phyloP scores from a whole-genome alignment of 2,113 vertebrate genomes.

The Cryptotis parvus region DNA sequence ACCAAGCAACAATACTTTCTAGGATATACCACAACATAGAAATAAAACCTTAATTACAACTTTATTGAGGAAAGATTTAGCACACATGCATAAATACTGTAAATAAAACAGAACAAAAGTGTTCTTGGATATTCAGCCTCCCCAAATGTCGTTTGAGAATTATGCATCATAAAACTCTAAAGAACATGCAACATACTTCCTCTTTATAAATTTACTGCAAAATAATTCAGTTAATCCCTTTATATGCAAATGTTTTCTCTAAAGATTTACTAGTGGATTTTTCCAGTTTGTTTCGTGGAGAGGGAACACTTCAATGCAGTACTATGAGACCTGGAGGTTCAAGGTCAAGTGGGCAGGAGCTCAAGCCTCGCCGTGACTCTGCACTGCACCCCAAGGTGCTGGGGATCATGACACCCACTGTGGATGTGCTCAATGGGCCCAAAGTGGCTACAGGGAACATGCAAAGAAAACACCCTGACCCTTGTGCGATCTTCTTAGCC shows the following conservation, averaged over 20 bases:
- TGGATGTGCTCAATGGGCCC: too few species aligned
- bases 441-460: too few species aligned
- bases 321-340: too few species aligned
- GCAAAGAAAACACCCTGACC: neutral
- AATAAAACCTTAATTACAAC: neutral
- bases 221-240: conserved; percentile 1
- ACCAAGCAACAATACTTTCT: too few species aligned
- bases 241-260: neutral
- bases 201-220: conserved; percentile 14
- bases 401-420: too few species aligned
- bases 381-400: too few species aligned
- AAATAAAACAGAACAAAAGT: neutral
- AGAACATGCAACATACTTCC: neutral
- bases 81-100: neutral
- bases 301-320: too few species aligned
- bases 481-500: too few species aligned
- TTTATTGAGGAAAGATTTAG: neutral
- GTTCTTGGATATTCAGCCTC: conserved; percentile 12
- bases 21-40: neutral
- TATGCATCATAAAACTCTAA: neutral
- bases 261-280: neutral
- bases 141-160: neutral
- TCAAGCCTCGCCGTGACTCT: too few species aligned
- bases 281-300: too few species aligned
- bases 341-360: too few species aligned